Conservation (phyloP, 92 coral and sea anemone species). For the Paragorgia papillata region DNA sequence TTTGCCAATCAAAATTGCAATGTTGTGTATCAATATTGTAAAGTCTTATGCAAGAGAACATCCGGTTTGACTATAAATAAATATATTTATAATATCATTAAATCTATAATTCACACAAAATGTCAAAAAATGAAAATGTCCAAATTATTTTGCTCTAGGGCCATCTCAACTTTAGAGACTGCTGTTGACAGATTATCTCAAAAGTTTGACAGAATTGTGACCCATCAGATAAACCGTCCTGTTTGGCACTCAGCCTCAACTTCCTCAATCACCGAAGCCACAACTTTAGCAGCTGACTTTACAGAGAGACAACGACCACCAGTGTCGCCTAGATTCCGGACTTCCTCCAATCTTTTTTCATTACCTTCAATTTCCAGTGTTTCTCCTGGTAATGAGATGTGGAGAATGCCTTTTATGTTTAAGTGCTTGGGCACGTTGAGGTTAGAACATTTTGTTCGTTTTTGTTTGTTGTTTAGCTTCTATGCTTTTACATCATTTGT, state of each 20-base stretch:
- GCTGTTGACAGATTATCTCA: conserved; percentile 87
- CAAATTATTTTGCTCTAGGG: conserved; percentile 48
- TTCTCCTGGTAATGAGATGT: conserved; percentile 70
- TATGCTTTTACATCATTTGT: no score
- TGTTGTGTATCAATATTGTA: no score
- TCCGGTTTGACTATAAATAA: no score
- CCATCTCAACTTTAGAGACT: conserved; percentile 83
- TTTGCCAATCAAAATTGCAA: no score
- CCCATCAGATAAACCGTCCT: conserved; percentile 62
- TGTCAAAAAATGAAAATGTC: no score
- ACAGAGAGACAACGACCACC: conserved; percentile 70
- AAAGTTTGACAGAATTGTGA: conserved; percentile 67
- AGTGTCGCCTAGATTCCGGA: conserved; percentile 64
- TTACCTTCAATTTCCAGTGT: conserved; percentile 55
- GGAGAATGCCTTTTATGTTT: conserved; percentile 94
- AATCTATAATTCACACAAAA: no score
- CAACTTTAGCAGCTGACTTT: conserved; percentile 73
- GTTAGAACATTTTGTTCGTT: no score
- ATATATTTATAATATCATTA: no score
- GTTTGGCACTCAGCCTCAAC: conserved; percentile 85
- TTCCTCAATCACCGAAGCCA: conserved; percentile 86
- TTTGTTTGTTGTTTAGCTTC: no score
- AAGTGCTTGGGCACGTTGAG: conserved; percentile 97
- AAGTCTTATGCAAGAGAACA: no score
- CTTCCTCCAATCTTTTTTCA: conserved; percentile 50